A percentile compares a stretch with the other conserved stretches of the same genome.
These are phyloP conservation scores for Scaptomyza caliginosa DNA, from an alignment of 2,888 invertebrate genomes.

Conservation along the genomic window DNA sequence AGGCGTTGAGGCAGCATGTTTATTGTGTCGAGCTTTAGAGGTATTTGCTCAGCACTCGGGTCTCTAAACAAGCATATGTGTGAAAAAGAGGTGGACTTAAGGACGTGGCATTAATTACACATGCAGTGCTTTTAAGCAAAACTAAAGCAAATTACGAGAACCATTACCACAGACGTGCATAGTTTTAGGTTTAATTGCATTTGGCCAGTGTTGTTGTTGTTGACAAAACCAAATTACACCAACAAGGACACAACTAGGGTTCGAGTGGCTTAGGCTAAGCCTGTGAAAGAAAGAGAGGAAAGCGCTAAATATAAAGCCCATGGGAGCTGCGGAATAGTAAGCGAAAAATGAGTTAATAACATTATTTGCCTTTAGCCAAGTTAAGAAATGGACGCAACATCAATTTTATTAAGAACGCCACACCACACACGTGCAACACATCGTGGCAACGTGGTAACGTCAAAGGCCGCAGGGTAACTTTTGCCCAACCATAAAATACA, in stretches of 20 bases:
- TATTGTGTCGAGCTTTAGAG: constrained; percentile 51
- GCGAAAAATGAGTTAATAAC: constrained; percentile 71
- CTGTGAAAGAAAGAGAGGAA: neutral
- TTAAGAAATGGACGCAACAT: constrained; percentile 56
- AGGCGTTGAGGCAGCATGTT: constrained; percentile 40
- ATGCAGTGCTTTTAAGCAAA: constrained; percentile 61
- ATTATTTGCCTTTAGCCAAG: constrained; percentile 59
- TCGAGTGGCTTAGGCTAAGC: constrained; percentile 37
- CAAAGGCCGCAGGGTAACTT: constrained; percentile 25
- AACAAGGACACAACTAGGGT: constrained; percentile 36
- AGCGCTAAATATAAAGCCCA: constrained; percentile 50
- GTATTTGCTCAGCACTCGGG: constrained; percentile 60
- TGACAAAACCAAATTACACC: constrained; percentile 56
- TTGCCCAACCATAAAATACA: constrained; percentile 60
- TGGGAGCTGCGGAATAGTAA: constrained; percentile 41
- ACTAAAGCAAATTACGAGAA: constrained; percentile 55
- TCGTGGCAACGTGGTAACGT: constrained; percentile 9
- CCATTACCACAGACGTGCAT: constrained; percentile 22
- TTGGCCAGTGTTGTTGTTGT: constrained; percentile 47
- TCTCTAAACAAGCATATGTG: constrained; percentile 58
- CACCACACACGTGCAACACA: constrained; percentile 28
- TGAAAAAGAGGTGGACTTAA: neutral
- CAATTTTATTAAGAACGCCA: constrained; percentile 57
- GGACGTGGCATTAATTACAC: constrained; percentile 65
- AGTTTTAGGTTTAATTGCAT: constrained; percentile 65